Conservation (phyloP, 2,113 vertebrate genomes). For the Ibidorhyncha struthersii region DNA sequence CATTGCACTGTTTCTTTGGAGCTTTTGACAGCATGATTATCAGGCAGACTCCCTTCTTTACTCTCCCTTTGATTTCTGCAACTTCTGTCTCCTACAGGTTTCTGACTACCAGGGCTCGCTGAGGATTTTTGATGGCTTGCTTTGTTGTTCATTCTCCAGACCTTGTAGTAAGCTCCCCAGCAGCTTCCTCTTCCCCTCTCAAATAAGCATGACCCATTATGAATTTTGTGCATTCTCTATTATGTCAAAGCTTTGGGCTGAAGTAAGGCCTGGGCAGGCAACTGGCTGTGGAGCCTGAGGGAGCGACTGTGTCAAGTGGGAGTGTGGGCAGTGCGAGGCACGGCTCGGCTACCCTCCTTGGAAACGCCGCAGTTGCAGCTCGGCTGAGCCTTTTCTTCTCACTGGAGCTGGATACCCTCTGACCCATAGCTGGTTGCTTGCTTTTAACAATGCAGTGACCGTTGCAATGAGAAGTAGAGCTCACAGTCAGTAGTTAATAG, state of each 20-base stretch:
- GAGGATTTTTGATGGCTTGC: background rate
- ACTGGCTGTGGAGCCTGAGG: background rate
- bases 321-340: fast-evolving
- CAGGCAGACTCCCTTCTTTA: background rate
- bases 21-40: background rate
- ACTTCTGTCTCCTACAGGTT: background rate
- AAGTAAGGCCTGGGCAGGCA: background rate
- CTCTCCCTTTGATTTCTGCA: background rate
- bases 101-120: background rate
- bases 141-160: background rate
- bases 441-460: background rate
- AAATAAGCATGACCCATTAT: background rate
- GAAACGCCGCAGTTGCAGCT: background rate
- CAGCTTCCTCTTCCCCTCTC: background rate
- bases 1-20: background rate
- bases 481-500: background rate
- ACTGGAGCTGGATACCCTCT: background rate
- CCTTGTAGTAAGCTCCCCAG: background rate
- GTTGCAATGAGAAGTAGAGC: background rate
- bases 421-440: background rate
- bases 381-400: background rate
- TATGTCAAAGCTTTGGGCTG: background rate
- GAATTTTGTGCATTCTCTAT: background rate
- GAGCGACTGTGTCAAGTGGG: background rate
- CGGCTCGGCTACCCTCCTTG: fast-evolving